Conservation (phyloP, 2,797 vertebrate genomes). For the Benthosema pterotum region DNA sequence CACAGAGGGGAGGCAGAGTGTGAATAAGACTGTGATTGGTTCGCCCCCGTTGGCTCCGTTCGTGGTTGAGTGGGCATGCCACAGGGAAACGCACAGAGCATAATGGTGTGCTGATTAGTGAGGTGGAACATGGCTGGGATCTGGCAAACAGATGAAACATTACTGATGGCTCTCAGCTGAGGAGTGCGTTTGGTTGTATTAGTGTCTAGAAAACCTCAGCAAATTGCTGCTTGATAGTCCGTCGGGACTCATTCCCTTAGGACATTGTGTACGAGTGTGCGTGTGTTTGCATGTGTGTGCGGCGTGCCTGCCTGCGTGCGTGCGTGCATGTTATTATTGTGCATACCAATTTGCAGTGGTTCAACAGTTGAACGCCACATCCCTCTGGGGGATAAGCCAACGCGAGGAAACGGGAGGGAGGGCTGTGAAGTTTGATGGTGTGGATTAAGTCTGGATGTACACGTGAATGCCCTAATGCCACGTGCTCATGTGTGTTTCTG, state of each 20-base stretch:
- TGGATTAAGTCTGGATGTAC: constrained; percentile 16
- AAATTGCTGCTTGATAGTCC: constrained; percentile 30
- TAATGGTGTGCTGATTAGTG: constrained; percentile 46
- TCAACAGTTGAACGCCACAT: constrained; percentile 45
- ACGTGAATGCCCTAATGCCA: constrained; percentile 3
- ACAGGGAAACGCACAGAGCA: constrained; percentile 37
- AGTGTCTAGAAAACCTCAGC: constrained; percentile 27
- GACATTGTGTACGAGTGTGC: constrained; percentile 1
- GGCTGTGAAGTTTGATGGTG: constrained; percentile 36
- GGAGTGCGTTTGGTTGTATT: constrained; percentile 48
- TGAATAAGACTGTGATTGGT: constrained; percentile 29
- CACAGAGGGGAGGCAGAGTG: constrained; percentile 5
- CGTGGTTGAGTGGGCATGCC: constrained; percentile 21
- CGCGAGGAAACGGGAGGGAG: constrained; percentile 34
- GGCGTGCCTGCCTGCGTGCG: constrained; percentile 8
- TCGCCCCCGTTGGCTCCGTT: constrained; percentile 40
- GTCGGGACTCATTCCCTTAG: constrained; percentile 34
- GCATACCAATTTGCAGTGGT: neutral
- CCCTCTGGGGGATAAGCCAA: constrained; percentile 50
- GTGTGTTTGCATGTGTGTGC: neutral
- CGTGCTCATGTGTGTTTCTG: constrained; percentile 14
- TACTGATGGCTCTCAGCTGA: constrained; percentile 46
- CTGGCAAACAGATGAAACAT: constrained; percentile 41
- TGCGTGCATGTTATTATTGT: constrained; percentile 3
- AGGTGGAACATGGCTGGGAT: constrained; percentile 53